Percentiles rank a stretch among this genome's conserved stretches.
Conservation (phyloP, 2,113 vertebrate species). For the Neotragus moschatus region DNA sequence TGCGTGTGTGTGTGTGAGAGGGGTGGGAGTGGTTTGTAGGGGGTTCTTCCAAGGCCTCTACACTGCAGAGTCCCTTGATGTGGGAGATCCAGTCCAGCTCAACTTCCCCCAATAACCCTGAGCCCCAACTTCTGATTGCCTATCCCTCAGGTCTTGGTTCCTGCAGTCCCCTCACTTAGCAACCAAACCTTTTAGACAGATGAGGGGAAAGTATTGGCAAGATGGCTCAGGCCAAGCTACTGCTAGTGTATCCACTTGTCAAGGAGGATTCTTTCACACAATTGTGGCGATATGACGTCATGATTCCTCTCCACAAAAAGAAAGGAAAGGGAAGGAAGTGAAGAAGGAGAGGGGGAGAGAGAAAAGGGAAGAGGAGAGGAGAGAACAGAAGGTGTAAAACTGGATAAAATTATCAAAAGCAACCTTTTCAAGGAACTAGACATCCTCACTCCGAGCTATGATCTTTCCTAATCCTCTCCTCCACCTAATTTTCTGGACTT, state of each 20-base stretch:
- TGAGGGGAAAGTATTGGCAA: not conserved
- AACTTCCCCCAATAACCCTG: not conserved
- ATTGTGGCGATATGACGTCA: not conserved
- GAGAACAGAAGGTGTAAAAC: not conserved
- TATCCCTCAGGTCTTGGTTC: not conserved
- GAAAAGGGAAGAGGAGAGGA: rapidly evolving
- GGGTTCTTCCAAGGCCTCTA: not conserved
- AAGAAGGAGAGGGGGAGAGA: not conserved
- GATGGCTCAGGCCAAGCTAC: not conserved
- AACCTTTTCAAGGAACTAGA: not conserved
- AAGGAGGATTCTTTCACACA: not conserved
- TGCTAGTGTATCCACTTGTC: not conserved
- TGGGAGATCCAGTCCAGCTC: not conserved
- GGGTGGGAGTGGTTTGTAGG: rapidly evolving
- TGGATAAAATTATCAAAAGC: not conserved
- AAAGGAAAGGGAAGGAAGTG: not conserved
- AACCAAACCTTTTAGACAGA: not conserved
- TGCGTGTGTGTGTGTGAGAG: not conserved
- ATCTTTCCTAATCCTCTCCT: not conserved
- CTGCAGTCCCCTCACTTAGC: not conserved
- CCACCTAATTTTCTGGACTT: not conserved
- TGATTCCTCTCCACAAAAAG: not conserved
- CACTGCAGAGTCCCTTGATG: not conserved
- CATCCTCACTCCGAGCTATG: not conserved
- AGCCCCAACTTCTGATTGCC: not conserved